Base-by-base conservation (phyloP, 2,888 invertebrate species). In the Baccha elongata region DNA sequence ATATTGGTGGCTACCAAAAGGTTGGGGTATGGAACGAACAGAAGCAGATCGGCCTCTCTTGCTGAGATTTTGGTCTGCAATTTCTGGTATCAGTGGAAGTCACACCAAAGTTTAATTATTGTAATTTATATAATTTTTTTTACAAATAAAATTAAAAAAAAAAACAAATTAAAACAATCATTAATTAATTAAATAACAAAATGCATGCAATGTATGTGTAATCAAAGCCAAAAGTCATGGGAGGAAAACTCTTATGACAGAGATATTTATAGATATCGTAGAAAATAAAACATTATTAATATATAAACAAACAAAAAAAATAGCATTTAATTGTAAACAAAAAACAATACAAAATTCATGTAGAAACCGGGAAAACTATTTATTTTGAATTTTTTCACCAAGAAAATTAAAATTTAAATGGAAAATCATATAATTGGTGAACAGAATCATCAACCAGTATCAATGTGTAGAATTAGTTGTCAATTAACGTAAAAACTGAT, bases 1-100 rank as follows among this genome's bases (percentile, higher is more conserved):
- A 6, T 88, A 88, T 52, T 90, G 90, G 91, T 91, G 91, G 91
- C 52, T 91, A 52, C 90, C 91, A 8, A 83, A 87, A 19, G 87
- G 88, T 5, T 89, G 90, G 89, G 88, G 89, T 29, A 68, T 87
- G 35, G 88, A 90, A 76, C 86, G 87, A 10, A 86, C 87, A 46
- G 85, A 85, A 19, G 85, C 86, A 53, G 88, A 88, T 71, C 87
- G 87, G 19, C 87, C 90, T n/a, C 55, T 90, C 55, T 29, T 90
- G 48, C 64, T 90, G 80, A 87, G 90, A 58, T 88, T 90, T 83
- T 90, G 88, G 88, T 87, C 88, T 5, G 85, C 87, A 13, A 84
- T 87, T 62, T 87, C 87, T 32, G 85, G 85, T 29, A 55, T 62
- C 17, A 73, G 58, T 73, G 83, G 83, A 73, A 68, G 85, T 80